These are phyloP conservation scores for Drosophila pectinifera DNA, from an alignment of 1,140 invertebrate genomes.

Conservation along the genomic window DNA sequence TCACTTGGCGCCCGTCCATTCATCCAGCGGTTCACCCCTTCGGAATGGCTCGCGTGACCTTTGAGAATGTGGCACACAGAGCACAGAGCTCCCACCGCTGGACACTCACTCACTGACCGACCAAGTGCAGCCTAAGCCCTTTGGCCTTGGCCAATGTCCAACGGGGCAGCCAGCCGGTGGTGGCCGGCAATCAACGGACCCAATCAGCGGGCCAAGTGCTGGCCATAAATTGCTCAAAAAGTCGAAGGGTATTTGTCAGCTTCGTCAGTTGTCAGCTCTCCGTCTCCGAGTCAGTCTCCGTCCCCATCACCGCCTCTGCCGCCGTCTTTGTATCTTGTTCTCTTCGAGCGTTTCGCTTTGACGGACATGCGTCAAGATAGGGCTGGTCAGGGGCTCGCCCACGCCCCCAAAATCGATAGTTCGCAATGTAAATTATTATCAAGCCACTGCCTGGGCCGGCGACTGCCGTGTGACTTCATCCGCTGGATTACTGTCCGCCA, in stretches of 20 bases:
- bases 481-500: constrained; percentile 44
- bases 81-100: background rate
- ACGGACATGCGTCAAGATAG: constrained; percentile 79
- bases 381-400: constrained; percentile 25
- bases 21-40: constrained; percentile 12
- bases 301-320: constrained; percentile 28
- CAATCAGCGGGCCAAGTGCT: constrained; percentile 75
- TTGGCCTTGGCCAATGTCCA: constrained; percentile 63
- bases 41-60: constrained; percentile 58
- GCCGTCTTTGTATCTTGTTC: constrained; percentile 41
- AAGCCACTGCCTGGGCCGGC: constrained; percentile 14
- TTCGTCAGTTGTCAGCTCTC: constrained; percentile 61
- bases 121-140: constrained; percentile 65
- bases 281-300: background rate
- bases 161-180: constrained; percentile 33
- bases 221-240: constrained; percentile 77
- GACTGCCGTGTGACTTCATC: constrained; percentile 68
- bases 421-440: constrained; percentile 79
- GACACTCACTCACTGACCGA: constrained; percentile 17
- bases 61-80: constrained; percentile 66
- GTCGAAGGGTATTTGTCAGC: constrained; percentile 81
- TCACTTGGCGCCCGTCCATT: constrained; percentile 22
- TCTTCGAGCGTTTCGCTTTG: constrained; percentile 52
- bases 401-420: constrained; percentile 72
- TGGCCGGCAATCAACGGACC: constrained; percentile 67